Conservation (phyloP, 2,888 invertebrate species). For the Nomada fucata region DNA sequence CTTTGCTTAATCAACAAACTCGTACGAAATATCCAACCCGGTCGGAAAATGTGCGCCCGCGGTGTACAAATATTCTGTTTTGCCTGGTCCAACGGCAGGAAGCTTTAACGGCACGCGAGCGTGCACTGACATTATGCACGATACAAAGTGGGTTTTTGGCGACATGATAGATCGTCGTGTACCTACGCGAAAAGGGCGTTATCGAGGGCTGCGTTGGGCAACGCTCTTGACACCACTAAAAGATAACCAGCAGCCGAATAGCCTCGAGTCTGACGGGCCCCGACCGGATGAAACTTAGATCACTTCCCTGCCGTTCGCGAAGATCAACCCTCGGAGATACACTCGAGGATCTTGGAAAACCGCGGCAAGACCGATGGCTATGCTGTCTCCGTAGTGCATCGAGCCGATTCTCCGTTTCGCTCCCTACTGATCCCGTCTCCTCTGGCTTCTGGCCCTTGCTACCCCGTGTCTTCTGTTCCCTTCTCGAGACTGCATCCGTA, state of each 20-base stretch:
- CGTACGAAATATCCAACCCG: too few relatives aligned
- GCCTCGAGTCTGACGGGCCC: conserved; percentile 65
- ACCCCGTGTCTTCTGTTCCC: conserved; percentile 39
- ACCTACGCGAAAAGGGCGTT: conserved; percentile 67
- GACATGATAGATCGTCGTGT: conserved; percentile 56
- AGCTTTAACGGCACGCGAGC: not conserved
- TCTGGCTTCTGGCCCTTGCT: conserved; percentile 10
- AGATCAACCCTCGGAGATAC: conserved; percentile 76
- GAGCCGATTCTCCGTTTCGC: conserved; percentile 68
- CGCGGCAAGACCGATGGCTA: conserved; percentile 78
- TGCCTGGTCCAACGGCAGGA: not conserved
- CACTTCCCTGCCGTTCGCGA: conserved; percentile 69
- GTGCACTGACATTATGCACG: conserved; percentile 28
- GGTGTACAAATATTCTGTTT: too few relatives aligned
- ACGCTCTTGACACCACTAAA: conserved; percentile 73
- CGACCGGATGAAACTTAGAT: conserved; percentile 75
- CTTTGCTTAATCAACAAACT: too few relatives aligned
- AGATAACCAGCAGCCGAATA: conserved; percentile 70
- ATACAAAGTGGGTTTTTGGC: conserved; percentile 53
- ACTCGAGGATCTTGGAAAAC: conserved; percentile 77
- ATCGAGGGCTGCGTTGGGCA: conserved; percentile 65
- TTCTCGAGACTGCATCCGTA: conserved; percentile 55
- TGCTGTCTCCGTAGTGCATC: conserved; percentile 72
- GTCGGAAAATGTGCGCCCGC: too few relatives aligned
- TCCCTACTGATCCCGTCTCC: conserved; percentile 33